phyloP scores from a whole-genome alignment of 2,888 invertebrate species.

The Lordiphosa andalusiaca region DNA sequence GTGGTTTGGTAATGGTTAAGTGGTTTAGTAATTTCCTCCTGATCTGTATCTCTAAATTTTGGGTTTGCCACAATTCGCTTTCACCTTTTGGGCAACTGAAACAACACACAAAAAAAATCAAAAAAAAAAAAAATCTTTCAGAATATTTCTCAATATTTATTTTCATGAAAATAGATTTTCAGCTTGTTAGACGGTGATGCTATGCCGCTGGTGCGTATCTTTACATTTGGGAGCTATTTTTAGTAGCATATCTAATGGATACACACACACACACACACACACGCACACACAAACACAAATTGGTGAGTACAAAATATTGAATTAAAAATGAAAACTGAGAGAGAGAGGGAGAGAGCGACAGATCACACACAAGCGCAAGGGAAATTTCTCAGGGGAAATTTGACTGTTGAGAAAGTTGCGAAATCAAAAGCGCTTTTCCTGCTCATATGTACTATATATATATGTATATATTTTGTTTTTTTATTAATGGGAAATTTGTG shows the following conservation, averaged over 20 bases:
- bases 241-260: conserved; percentile 55
- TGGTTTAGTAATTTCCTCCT: too few species aligned
- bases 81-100: conserved; percentile 6
- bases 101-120: conserved; percentile 1
- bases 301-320: conserved; percentile 30
- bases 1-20: too few species aligned
- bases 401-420: conserved; percentile 44
- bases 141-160: conserved; percentile 67
- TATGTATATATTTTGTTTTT: conserved; percentile 27
- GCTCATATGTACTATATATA: conserved; percentile 27
- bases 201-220: conserved; percentile 28
- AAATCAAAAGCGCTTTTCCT: conserved; percentile 68
- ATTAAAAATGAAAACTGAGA: conserved; percentile 24
- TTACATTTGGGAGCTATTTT: conserved; percentile 56
- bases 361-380: conserved; percentile 5
- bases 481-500: conserved; percentile 66
- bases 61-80: not conserved
- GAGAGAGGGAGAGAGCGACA: conserved; percentile 31
- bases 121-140: too few species aligned
- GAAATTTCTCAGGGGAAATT: conserved; percentile 45
- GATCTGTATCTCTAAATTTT: too few species aligned
- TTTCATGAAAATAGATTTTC: conserved; percentile 61
- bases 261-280: conserved; percentile 37
- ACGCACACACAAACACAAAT: conserved; percentile 30
- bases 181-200: conserved; percentile 52